These are phyloP conservation scores for Ochropacha duplaris DNA, from an alignment of 2,888 invertebrate species.

Conservation along the genomic window DNA sequence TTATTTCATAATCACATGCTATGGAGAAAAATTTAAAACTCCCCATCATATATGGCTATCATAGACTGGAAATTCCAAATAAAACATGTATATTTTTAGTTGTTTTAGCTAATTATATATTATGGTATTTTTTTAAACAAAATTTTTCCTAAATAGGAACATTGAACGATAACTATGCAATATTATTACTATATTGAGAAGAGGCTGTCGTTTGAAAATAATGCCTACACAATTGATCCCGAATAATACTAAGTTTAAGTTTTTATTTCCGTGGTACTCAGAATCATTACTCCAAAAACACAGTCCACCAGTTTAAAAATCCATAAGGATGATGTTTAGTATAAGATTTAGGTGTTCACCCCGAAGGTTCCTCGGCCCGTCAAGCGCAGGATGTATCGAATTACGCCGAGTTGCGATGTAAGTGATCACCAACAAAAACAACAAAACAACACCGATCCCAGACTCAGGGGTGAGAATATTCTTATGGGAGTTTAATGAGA, in stretches of 20 bases:
- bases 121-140: too few relatives aligned
- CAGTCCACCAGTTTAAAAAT: neutral
- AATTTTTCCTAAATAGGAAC: too few relatives aligned
- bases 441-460: conserved; percentile 50
- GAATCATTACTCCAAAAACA: neutral
- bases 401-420: conserved; percentile 74
- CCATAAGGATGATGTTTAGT: neutral
- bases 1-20: too few relatives aligned
- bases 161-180: too few relatives aligned
- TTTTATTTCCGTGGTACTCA: neutral
- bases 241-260: too few relatives aligned
- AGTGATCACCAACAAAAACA: conserved; percentile 74
- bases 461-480: conserved; percentile 72
- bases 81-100: neutral
- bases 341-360: neutral
- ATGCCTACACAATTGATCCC: too few relatives aligned
- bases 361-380: conserved; percentile 34
- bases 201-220: too few relatives aligned
- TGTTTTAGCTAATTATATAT: neutral
- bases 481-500: conserved; percentile 66
- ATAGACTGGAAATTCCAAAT: neutral
- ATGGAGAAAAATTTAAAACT: too few relatives aligned
- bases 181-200: too few relatives aligned
- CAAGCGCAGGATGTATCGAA: conserved; percentile 79
- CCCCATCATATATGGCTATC: neutral